Evolutionary conservation across 2,888 invertebrate genomes (phyloP).

Genomic region (Drepana falcataria): DNA sequence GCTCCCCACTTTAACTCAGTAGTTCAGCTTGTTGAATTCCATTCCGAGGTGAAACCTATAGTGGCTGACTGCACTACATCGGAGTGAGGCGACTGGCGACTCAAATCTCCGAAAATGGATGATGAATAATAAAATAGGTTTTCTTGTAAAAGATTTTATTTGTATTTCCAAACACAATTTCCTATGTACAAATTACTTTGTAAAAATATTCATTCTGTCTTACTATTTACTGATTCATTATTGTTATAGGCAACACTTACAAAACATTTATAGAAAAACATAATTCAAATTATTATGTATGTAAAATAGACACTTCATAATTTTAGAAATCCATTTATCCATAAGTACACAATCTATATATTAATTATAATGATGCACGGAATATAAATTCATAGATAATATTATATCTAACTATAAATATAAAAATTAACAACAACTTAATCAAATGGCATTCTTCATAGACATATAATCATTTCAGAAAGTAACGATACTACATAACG

Average conservation of each 20-base stretch:
- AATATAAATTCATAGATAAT: slow-evolving; percentile 41
- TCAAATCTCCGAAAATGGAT: too few relatives aligned
- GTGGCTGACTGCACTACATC: too few relatives aligned
- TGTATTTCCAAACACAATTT: slow-evolving; percentile 75
- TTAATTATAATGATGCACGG: slow-evolving; percentile 52
- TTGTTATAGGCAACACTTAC: slow-evolving; percentile 70
- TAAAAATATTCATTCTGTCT: slow-evolving; percentile 78
- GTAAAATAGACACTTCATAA: slow-evolving; percentile 63
- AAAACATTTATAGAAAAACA: slow-evolving; percentile 62
- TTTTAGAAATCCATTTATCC: slow-evolving; percentile 34
- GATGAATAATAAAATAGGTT: slow-evolving; percentile 7
- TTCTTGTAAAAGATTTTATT: slow-evolving; percentile 75
- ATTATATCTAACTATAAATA: slow-evolving; percentile 36
- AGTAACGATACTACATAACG: slow-evolving; percentile 36
- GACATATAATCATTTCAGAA: slow-evolving; percentile 33
- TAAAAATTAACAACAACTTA: slow-evolving; percentile 46
- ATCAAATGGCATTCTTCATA: slow-evolving; percentile 40
- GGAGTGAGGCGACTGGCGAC: too few relatives aligned
- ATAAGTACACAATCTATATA: slow-evolving; percentile 65
- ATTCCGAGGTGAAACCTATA: too few relatives aligned
- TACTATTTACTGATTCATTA: slow-evolving; percentile 73
- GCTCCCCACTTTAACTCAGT: too few relatives aligned
- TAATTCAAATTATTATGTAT: slow-evolving; percentile 58
- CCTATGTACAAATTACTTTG: slow-evolving; percentile 78
- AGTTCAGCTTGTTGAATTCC: too few relatives aligned